Base-by-base conservation (phyloP, 2,888 invertebrate genomes). In the Papilio gigon region DNA sequence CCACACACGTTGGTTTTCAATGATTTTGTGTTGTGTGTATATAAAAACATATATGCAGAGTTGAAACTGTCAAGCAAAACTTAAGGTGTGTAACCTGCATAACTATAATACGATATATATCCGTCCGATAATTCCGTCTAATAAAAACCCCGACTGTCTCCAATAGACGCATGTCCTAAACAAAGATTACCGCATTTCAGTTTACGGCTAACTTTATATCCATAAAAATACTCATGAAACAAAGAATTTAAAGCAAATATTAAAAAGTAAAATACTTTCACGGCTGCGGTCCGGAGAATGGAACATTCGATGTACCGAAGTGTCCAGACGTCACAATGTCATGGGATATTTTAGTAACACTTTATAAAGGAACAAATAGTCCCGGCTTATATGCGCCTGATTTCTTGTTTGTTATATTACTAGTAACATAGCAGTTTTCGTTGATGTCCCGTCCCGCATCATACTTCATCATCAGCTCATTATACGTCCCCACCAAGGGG, bases 161-260 rank as follows among this genome's bases (percentile, higher is more conserved):
- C n/a, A n/a, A n/a, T n/a, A 50, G 25, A 25, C 12, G 12, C 4
- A 44, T 11, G 4, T 22, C 11, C 3, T 11, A 44, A 22, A 9
- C 11, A 25, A 22, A 22, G 12, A 27, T 47, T 22, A 22, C 4
- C 20, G 22, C 11, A 47, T 37, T 60, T 42, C 61, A 61, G 17
- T 47, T 62, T 17, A 30, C 9, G 1, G n/a, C 63, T 50, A 25
- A 22, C 30, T 50, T 63, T 63, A 63, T 11, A 11, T 50, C 22
- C 30, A 37, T 63, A 22, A 63, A 63, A 50, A 50, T 63, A 37
- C 22, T 20, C n/a, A 63, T 25, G 50, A 63, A n/a, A 35, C 50
- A 62, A 47, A 62, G 20, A 50, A 47, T 50, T 22, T 22, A 47
- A 63, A 63, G 50, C 63, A 47, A 63, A 25, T 35, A 25, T 35